Evolutionary conservation across 2,888 invertebrate genomes (phyloP).

Genomic region (Thecophora atra): DNA sequence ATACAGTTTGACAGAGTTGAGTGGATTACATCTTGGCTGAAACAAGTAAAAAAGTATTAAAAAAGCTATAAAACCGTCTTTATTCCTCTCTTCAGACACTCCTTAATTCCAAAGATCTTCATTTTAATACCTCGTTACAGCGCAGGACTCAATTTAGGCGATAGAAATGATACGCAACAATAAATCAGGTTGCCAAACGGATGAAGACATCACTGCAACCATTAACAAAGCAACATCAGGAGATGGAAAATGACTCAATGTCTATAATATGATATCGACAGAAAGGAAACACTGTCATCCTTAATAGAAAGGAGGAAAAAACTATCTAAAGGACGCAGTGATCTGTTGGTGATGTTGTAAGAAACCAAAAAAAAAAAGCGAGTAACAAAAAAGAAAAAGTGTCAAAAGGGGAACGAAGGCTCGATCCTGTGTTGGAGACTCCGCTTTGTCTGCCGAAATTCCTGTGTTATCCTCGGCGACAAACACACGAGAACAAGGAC

Average conservation of each 20-base stretch:
- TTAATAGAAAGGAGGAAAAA: background rate
- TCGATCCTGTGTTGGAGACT: slow-evolving; percentile 32
- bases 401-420: background rate
- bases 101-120: background rate
- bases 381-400: background rate
- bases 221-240: background rate
- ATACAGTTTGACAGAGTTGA: background rate
- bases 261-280: background rate
- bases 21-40: background rate
- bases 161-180: background rate
- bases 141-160: background rate
- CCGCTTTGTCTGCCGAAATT: slow-evolving; percentile 53
- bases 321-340: background rate
- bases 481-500: background rate
- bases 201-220: slow-evolving; percentile 10
- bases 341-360: background rate
- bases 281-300: background rate
- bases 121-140: background rate
- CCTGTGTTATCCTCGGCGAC: slow-evolving; percentile 25
- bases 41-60: background rate
- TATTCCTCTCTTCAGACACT: background rate
- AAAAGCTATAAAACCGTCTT: background rate
- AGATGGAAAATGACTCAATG: background rate
- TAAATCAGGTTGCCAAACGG: background rate
- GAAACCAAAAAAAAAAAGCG: background rate